phyloP scores from a whole-genome alignment of 2,113 vertebrate species.

The Tinamus guttatus region DNA sequence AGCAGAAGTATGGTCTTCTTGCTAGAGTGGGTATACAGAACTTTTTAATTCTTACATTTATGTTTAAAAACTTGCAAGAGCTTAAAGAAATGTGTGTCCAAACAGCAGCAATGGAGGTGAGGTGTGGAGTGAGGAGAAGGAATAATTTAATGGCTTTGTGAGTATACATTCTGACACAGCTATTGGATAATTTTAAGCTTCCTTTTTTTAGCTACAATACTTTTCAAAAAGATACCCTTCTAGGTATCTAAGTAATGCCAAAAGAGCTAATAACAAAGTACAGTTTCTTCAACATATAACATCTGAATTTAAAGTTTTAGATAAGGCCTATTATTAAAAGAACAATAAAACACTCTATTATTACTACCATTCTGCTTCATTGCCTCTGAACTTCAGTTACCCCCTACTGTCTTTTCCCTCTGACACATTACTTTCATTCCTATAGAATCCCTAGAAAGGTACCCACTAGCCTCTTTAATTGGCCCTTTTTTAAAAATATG shows the following conservation, averaged over 20 bases:
- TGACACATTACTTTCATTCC: background rate
- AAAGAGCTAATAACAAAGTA: background rate
- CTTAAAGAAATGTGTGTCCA: background rate
- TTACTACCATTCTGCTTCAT: background rate
- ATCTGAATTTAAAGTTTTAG: background rate
- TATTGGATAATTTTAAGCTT: background rate
- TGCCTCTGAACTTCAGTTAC: background rate
- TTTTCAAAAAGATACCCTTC: background rate
- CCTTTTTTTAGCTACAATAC: background rate
- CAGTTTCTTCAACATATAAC: background rate
- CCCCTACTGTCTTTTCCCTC: background rate
- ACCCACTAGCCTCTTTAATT: background rate
- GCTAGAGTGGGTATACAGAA: rapidly evolving
- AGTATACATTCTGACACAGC: background rate
- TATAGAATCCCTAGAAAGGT: background rate
- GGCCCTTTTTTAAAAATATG: background rate
- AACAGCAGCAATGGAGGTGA: background rate
- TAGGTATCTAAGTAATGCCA: background rate
- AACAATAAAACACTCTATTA: background rate
- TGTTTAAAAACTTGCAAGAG: background rate
- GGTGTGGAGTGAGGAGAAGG: background rate
- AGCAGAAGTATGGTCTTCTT: background rate
- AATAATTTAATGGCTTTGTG: background rate
- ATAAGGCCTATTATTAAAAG: background rate
- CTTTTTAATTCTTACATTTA: background rate